These are phyloP conservation scores for Lonchura striata DNA, from an alignment of 2,113 vertebrate genomes.

Conservation along the genomic window DNA sequence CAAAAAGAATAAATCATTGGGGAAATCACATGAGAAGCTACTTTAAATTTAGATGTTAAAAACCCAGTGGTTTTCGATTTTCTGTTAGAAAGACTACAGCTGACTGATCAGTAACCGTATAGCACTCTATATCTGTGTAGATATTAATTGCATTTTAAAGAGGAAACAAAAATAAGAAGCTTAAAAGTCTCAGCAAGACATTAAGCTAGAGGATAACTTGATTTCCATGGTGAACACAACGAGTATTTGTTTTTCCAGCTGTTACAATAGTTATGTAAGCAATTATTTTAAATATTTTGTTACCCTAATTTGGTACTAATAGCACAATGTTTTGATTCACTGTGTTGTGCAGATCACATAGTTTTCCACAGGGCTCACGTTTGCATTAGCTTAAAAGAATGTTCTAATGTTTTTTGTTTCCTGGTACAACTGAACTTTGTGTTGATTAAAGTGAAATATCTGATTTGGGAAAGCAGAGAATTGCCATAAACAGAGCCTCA, in stretches of 20 bases:
- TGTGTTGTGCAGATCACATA: neutral
- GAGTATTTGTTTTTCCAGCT: conserved; percentile 2
- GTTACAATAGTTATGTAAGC: neutral
- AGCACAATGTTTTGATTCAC: neutral
- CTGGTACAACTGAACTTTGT: neutral
- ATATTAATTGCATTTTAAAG: neutral
- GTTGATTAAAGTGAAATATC: conserved; percentile 5
- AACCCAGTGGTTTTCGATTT: fast-evolving
- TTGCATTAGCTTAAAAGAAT: neutral
- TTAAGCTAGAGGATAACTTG: neutral
- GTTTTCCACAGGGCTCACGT: neutral
- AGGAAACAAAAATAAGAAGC: neutral
- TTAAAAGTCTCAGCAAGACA: neutral
- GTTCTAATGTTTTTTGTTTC: neutral
- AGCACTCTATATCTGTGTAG: fast-evolving
- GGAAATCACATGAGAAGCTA: neutral
- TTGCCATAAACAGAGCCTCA: neutral
- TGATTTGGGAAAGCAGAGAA: neutral
- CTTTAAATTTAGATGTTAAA: neutral
- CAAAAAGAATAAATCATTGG: neutral
- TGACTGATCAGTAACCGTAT: neutral
- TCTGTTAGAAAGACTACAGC: neutral
- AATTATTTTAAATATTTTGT: neutral
- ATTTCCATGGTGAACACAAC: neutral
- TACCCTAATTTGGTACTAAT: neutral